Percentiles rank a stretch among this genome's conserved stretches.
These are phyloP conservation scores for Eilema caniola DNA, from an alignment of 2,888 invertebrate species.

Conservation along the genomic window DNA sequence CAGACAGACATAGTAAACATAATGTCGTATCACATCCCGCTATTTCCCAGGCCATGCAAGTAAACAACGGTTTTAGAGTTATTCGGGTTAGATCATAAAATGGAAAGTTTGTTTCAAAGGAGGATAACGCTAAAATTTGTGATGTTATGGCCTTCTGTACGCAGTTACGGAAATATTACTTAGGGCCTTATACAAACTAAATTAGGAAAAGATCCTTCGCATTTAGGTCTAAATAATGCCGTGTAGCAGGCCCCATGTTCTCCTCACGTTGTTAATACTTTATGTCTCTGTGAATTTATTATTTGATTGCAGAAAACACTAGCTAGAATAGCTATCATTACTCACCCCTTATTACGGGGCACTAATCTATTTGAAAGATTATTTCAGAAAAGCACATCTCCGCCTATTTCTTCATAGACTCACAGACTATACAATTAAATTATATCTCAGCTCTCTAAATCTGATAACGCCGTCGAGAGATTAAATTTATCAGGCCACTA, in stretches of 20 bases:
- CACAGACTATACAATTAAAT: background rate
- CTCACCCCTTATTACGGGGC: too few relatives aligned
- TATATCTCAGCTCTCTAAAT: background rate
- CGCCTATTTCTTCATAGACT: background rate
- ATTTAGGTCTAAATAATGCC: too few relatives aligned
- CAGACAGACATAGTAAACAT: constrained; percentile 48
- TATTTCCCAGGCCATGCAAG: constrained; percentile 18
- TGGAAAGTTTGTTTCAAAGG: constrained; percentile 1
- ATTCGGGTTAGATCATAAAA: constrained; percentile 14
- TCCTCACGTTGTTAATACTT: too few relatives aligned
- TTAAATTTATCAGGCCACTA: constrained; percentile 1
- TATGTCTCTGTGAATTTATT: too few relatives aligned
- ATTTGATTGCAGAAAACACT: too few relatives aligned
- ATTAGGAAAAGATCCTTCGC: too few relatives aligned
- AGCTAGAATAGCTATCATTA: too few relatives aligned
- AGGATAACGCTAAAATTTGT: background rate
- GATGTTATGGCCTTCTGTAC: background rate
- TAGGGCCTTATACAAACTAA: background rate
- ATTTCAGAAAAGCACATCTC: too few relatives aligned
- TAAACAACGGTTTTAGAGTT: constrained; percentile 14
- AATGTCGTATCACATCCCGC: constrained; percentile 30
- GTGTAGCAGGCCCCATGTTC: too few relatives aligned
- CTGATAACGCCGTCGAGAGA: background rate
- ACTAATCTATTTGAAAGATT: too few relatives aligned
- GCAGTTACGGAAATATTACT: background rate